Percentiles rank a stretch among this genome's conserved stretches.
These are phyloP conservation scores for Tetramorium bicarinatum DNA, from an alignment of 2,888 invertebrate genomes.

Conservation along the genomic window DNA sequence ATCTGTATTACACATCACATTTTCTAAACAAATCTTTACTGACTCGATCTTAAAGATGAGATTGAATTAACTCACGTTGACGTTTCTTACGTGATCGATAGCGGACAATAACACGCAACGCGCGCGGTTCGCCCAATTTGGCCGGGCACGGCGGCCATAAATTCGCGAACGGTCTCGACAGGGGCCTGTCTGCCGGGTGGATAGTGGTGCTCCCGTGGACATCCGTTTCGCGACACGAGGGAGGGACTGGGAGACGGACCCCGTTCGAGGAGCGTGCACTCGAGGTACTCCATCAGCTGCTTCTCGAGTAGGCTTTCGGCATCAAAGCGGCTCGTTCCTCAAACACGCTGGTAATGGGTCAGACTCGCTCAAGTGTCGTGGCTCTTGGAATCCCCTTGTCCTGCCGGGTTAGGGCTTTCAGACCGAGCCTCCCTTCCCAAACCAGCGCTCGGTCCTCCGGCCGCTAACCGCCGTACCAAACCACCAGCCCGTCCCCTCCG, in stretches of 20 bases:
- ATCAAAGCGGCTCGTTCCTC: constrained; percentile 82
- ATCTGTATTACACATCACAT: neutral
- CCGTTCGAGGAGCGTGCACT: constrained; percentile 72
- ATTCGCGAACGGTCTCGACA: constrained; percentile 66
- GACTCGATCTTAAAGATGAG: constrained; percentile 1
- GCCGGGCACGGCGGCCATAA: constrained; percentile 60
- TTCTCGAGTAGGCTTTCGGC: constrained; percentile 81
- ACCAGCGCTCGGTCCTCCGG: constrained; percentile 13
- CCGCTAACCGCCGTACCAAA: constrained; percentile 33
- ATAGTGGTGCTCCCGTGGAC: constrained; percentile 56
- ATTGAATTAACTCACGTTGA: constrained; percentile 22
- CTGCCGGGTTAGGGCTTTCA: constrained; percentile 73
- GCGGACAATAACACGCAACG: constrained; percentile 64
- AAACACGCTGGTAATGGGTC: constrained; percentile 82
- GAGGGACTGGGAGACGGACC: constrained; percentile 70
- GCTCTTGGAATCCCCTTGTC: constrained; percentile 77
- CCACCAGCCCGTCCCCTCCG: constrained; percentile 6
- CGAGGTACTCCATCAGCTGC: constrained; percentile 81
- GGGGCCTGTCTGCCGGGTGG: constrained; percentile 47
- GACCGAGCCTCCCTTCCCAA: constrained; percentile 61
- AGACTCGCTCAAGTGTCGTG: constrained; percentile 77
- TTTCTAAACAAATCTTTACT: neutral
- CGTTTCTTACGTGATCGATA: constrained; percentile 61
- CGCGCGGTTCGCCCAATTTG: constrained; percentile 64
- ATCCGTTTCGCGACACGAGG: constrained; percentile 67